Conservation (phyloP, 2,113 vertebrate species). For the Aviceda subcristata region DNA sequence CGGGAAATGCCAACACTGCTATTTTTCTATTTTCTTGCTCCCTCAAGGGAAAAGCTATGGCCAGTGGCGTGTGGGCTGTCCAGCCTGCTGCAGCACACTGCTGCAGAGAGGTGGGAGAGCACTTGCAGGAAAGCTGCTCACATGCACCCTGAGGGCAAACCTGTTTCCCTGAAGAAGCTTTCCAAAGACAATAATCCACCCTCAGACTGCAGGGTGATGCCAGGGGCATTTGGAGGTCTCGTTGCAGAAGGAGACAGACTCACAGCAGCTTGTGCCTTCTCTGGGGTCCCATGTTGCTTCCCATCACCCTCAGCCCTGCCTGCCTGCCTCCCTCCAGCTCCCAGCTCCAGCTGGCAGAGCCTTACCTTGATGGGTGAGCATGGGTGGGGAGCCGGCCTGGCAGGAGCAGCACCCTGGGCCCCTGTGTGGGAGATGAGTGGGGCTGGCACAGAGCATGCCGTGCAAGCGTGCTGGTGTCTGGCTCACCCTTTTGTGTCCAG, state of each 20-base stretch:
- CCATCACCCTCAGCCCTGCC: background rate
- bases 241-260: background rate
- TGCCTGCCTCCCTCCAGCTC: background rate
- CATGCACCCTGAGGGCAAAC: accelerated
- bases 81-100: background rate
- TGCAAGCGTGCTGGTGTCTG: background rate
- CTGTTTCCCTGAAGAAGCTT: background rate
- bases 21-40: background rate
- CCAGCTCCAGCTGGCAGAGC: background rate
- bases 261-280: background rate
- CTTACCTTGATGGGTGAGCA: background rate
- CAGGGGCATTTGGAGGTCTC: background rate
- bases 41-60: background rate
- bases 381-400: background rate
- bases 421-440: background rate
- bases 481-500: background rate
- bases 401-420: background rate
- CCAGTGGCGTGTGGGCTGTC: background rate
- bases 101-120: background rate
- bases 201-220: background rate
- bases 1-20: background rate
- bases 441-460: background rate
- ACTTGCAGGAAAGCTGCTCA: background rate
- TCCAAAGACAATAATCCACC: background rate
- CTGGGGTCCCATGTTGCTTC: background rate